Conservation (phyloP, 2,888 invertebrate species). For the Clepsis dumicolana region DNA sequence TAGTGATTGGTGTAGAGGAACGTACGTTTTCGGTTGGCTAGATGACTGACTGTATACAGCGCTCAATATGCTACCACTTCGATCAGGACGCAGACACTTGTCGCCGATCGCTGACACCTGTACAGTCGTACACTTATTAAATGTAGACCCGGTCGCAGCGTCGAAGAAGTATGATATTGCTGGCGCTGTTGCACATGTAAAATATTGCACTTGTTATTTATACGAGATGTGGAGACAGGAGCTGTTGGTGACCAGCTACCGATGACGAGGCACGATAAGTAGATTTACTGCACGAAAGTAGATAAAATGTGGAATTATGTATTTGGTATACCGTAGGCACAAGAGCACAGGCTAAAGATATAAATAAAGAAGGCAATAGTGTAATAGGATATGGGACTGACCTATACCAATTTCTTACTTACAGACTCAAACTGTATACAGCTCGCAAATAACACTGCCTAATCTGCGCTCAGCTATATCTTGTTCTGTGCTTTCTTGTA, state of each 20-base stretch:
- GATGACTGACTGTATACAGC: conserved; percentile 61
- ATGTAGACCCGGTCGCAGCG: conserved; percentile 51
- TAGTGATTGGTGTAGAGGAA: conserved; percentile 54
- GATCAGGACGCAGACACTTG: conserved; percentile 55
- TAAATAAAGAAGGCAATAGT: conserved; percentile 50
- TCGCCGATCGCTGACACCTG: conserved; percentile 47
- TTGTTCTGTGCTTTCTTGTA: conserved; percentile 77
- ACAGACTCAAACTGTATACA: conserved; percentile 67
- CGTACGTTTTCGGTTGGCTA: conserved; percentile 53
- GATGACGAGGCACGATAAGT: conserved; percentile 70
- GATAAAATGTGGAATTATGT: conserved; percentile 54
- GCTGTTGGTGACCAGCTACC: conserved; percentile 84
- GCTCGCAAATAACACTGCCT: conserved; percentile 85
- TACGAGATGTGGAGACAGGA: conserved; percentile 69
- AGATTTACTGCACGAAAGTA: conserved; percentile 74
- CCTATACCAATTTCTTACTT: conserved; percentile 59
- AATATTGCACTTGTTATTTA: conserved; percentile 73
- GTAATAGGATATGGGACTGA: conserved; percentile 66
- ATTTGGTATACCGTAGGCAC: conserved; percentile 59
- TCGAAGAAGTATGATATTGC: conserved; percentile 73
- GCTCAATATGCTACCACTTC: conserved; percentile 78
- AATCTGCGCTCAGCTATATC: conserved; percentile 81
- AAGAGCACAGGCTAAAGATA: conserved; percentile 67
- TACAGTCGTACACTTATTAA: conserved; percentile 45
- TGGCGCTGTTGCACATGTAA: conserved; percentile 80